phyloP scores from a whole-genome alignment of 2,888 invertebrate species.

The Cerastis rubricosa region DNA sequence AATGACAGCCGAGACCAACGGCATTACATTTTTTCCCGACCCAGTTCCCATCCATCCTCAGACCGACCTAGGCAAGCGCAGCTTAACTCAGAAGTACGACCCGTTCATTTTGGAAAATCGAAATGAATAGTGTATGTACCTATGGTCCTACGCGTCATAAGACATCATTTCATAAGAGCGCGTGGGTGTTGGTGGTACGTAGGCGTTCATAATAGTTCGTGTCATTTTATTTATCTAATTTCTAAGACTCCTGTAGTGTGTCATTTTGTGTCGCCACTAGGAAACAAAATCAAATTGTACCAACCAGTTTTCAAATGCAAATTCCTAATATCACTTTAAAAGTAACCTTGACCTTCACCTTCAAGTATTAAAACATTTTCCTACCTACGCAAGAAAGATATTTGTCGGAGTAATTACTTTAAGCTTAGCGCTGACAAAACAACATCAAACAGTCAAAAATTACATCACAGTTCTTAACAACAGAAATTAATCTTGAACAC shows the following conservation, averaged over 20 bases:
- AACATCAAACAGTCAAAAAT: constrained; percentile 33
- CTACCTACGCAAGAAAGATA: background rate
- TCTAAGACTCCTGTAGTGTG: background rate
- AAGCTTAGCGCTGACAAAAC: constrained; percentile 8
- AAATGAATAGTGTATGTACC: background rate
- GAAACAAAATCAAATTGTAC: background rate
- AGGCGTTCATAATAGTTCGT: background rate
- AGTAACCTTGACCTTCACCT: background rate
- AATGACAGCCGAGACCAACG: fast-evolving
- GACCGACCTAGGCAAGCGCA: too few relatives aligned
- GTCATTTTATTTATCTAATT: background rate
- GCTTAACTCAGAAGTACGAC: background rate
- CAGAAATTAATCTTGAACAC: constrained; percentile 26
- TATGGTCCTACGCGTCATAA: too few relatives aligned
- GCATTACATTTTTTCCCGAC: background rate
- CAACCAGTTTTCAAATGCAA: background rate
- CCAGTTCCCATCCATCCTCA: too few relatives aligned
- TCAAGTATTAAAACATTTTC: background rate
- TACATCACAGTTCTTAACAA: constrained; percentile 15
- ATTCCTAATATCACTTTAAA: too few relatives aligned
- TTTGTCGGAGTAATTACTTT: constrained; percentile 13
- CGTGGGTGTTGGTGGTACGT: background rate
- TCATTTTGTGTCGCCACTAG: too few relatives aligned
- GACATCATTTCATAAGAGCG: background rate
- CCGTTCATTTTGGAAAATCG: background rate